phyloP scores from a whole-genome alignment of 2,113 vertebrate genomes.

The Rhineura floridana region DNA sequence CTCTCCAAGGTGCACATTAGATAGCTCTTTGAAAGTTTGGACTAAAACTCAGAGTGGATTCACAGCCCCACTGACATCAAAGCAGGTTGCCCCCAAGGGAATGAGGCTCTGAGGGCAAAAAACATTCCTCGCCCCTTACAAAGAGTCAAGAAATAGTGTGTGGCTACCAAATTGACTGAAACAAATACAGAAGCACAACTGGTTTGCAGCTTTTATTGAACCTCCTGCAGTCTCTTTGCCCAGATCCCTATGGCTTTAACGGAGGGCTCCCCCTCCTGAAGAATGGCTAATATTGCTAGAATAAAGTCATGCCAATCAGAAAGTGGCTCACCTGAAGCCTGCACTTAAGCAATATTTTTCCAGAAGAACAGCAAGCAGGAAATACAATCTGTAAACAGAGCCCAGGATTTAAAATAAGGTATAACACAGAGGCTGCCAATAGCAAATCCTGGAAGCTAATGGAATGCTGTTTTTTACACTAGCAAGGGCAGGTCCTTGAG shows the following conservation, averaged over 20 bases:
- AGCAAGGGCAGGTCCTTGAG: not conserved
- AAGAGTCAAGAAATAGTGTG: constrained; percentile 16
- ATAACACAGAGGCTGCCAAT: not conserved
- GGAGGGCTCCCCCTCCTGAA: constrained; percentile 27
- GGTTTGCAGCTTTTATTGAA: constrained; percentile 20
- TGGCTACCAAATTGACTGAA: not conserved
- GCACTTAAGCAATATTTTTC: constrained; percentile 31
- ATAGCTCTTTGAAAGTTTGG: too few species aligned
- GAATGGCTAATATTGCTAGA: constrained; percentile 33
- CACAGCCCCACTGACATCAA: too few species aligned
- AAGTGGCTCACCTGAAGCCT: constrained; percentile 41
- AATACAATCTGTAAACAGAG: constrained; percentile 58
- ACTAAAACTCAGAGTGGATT: too few species aligned
- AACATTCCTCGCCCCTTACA: not conserved
- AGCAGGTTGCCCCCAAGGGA: too few species aligned
- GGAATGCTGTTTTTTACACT: constrained; percentile 15
- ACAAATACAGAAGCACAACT: constrained; percentile 22
- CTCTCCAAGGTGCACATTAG: too few species aligned
- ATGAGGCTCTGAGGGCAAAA: too few species aligned
- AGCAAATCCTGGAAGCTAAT: not conserved
- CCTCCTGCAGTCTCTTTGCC: constrained; percentile 13
- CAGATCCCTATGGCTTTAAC: not conserved
- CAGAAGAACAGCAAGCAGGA: constrained; percentile 48
- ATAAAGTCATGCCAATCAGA: constrained; percentile 34
- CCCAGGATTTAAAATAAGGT: constrained; percentile 36